Conservation (phyloP, 1,140 invertebrate genomes). For the Tetramorium alpestre region DNA sequence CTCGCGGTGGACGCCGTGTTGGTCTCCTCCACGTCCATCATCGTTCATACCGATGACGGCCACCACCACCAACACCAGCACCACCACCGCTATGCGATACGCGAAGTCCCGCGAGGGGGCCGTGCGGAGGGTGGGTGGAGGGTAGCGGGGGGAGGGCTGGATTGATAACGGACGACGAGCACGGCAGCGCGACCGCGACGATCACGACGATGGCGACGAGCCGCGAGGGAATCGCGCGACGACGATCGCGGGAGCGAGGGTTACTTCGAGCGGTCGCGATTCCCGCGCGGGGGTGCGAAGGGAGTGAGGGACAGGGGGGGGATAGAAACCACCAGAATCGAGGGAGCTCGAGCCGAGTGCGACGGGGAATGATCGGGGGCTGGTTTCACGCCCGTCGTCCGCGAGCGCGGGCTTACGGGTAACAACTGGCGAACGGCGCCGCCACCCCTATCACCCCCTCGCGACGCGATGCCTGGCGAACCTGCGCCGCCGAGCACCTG, state of each 20-base stretch:
- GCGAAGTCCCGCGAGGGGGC: constrained; percentile 3
- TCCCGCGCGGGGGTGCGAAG: constrained; percentile 22
- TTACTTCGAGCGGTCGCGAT: constrained; percentile 11
- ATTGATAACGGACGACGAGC: constrained; percentile 50
- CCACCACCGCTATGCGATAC: constrained; percentile 35
- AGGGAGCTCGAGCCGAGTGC: constrained; percentile 40
- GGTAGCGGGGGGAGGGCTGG: not conserved
- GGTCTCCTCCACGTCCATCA: constrained; percentile 84
- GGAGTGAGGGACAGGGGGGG: not conserved
- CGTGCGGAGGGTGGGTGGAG: not conserved
- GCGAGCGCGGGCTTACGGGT: constrained; percentile 84
- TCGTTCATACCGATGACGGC: constrained; percentile 80
- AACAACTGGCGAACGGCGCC: constrained; percentile 82
- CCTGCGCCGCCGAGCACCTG: constrained; percentile 77
- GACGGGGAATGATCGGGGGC: constrained; percentile 69
- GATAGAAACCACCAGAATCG: constrained; percentile 64
- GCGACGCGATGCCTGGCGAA: constrained; percentile 75
- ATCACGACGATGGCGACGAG: constrained; percentile 34
- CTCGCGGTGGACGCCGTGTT: constrained; percentile 83
- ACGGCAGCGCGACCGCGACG: constrained; percentile 10
- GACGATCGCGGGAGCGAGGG: not conserved
- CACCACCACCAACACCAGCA: constrained; percentile 24
- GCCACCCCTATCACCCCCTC: constrained; percentile 73
- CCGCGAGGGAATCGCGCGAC: not conserved
- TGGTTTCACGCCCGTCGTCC: constrained; percentile 81